These are phyloP conservation scores for Ylistrum balloti DNA, from an alignment of 1,140 invertebrate genomes.

Conservation along the genomic window DNA sequence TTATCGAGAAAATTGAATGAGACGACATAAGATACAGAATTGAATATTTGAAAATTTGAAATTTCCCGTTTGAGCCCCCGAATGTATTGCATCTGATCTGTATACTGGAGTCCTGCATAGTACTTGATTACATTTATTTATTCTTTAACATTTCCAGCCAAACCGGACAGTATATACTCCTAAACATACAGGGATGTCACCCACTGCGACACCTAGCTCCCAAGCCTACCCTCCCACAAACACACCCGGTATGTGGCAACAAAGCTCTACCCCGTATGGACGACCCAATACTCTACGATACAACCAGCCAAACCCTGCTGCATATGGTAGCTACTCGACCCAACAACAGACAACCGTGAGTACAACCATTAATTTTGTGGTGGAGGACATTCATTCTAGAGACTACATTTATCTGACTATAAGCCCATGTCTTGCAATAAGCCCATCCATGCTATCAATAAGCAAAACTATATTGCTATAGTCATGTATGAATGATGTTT, in stretches of 20 bases:
- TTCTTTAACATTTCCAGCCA: conserved; percentile 12
- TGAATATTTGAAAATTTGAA: not conserved
- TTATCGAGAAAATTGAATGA: not conserved
- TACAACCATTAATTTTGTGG: no score
- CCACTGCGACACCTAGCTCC: not conserved
- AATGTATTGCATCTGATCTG: not conserved
- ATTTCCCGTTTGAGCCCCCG: not conserved
- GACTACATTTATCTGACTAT: no score
- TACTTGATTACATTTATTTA: conserved; percentile 13
- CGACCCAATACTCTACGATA: not conserved
- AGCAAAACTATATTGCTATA: no score
- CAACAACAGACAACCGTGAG: not conserved
- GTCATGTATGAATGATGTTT: no score
- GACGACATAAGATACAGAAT: not conserved
- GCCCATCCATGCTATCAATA: no score
- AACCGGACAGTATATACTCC: conserved; percentile 26
- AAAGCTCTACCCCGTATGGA: not conserved
- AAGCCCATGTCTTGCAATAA: no score
- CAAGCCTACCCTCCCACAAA: conserved; percentile 4
- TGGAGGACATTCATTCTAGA: no score
- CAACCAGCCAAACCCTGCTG: not conserved
- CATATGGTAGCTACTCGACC: not conserved
- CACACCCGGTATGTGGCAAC: conserved; percentile 12
- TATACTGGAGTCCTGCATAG: not conserved
- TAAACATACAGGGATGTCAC: not conserved